Conservation (phyloP, 2,113 vertebrate genomes). For the Nothoprocta perdicaria region DNA sequence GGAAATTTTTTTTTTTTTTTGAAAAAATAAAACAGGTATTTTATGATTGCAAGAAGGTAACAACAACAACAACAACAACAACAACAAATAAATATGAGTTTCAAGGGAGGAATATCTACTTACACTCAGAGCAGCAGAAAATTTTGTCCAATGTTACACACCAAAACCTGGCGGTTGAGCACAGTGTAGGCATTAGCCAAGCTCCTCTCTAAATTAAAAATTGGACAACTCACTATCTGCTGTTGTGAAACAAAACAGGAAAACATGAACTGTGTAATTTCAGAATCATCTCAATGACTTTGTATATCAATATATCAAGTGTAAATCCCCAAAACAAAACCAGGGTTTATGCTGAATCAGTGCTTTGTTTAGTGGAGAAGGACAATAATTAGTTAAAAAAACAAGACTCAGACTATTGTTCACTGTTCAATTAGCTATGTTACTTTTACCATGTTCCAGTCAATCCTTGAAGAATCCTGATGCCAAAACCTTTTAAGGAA, state of each 20-base stretch:
- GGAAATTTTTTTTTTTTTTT: not conserved
- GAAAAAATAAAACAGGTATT: not conserved
- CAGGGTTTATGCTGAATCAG: not conserved
- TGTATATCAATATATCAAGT: not conserved
- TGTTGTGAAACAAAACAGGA: not conserved
- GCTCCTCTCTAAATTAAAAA: not conserved
- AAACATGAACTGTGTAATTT: not conserved
- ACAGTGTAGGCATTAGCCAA: not conserved
- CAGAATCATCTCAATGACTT: not conserved
- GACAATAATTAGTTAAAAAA: not conserved
- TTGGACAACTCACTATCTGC: not conserved
- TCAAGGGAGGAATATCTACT: not conserved
- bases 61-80: not conserved
- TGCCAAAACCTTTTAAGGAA: not conserved
- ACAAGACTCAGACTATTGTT: not conserved
- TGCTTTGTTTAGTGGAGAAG: not conserved
- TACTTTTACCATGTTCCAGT: not conserved
- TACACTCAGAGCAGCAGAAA: not conserved
- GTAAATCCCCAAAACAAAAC: not conserved
- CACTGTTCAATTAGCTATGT: not conserved
- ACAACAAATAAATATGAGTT: not conserved
- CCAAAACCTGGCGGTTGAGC: not conserved
- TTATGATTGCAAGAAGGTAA: not conserved
- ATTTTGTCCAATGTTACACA: not conserved
- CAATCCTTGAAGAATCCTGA: not conserved